phyloP scores from a whole-genome alignment of 2,888 invertebrate genomes.

The Eupithecia centaureata region DNA sequence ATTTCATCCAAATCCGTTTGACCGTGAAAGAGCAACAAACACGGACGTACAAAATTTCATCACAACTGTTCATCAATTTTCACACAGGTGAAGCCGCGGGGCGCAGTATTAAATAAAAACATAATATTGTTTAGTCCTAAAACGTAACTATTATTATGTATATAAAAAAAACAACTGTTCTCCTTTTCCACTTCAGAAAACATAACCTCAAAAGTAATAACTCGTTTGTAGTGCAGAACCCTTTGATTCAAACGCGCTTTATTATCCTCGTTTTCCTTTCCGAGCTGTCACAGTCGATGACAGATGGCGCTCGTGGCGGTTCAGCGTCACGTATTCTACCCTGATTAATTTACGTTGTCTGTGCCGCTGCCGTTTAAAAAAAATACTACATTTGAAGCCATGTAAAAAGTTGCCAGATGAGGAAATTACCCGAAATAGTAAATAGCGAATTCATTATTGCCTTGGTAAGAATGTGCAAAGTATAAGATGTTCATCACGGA shows the following conservation, averaged over 20 bases:
- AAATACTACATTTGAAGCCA: conserved; percentile 38
- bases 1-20: background rate
- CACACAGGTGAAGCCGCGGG: no score
- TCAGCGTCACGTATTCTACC: conserved; percentile 36
- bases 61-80: no score
- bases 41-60: background rate
- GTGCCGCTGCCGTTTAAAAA: conserved; percentile 33
- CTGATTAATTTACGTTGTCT: conserved; percentile 43
- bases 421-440: conserved; percentile 1
- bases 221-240: conserved; percentile 33
- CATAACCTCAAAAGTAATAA: conserved; percentile 26
- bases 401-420: conserved; percentile 18
- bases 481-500: no score
- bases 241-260: conserved; percentile 37
- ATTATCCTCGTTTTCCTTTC: conserved; percentile 43
- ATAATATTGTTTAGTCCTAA: background rate
- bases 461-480: background rate
- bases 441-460: background rate
- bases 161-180: background rate
- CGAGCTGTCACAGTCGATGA: conserved; percentile 51
- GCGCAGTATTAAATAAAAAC: background rate
- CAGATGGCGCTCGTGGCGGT: conserved; percentile 45
- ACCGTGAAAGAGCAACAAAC: background rate
- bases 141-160: conserved; percentile 1
- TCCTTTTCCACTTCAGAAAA: conserved; percentile 9